Evolutionary conservation across 1,140 invertebrate species (phyloP).

Genomic region (Mylabris phalerata): DNA sequence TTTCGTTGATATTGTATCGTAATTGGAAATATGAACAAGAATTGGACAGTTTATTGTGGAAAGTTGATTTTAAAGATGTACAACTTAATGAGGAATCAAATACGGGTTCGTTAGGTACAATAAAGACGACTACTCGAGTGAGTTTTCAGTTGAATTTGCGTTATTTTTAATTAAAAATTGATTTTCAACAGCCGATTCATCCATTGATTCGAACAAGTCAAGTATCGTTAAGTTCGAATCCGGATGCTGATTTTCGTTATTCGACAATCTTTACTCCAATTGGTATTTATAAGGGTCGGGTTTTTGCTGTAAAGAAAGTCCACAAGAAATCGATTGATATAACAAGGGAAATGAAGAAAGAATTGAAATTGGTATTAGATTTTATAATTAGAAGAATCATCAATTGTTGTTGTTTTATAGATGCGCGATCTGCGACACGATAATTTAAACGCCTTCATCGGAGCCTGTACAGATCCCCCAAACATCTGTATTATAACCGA

Average conservation of each 20-base stretch:
- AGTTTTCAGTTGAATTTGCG: neutral
- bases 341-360: slow-evolving; percentile 86
- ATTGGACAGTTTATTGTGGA: slow-evolving; percentile 89
- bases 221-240: slow-evolving; percentile 78
- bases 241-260: slow-evolving; percentile 76
- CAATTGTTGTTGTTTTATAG: slow-evolving; percentile 46
- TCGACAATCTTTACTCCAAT: slow-evolving; percentile 82
- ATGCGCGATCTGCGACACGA: slow-evolving; percentile 84
- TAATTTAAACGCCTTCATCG: slow-evolving; percentile 88
- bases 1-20: slow-evolving; percentile 67
- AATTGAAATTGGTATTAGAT: slow-evolving; percentile 79
- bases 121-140: slow-evolving; percentile 43
- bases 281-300: slow-evolving; percentile 79
- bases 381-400: neutral
- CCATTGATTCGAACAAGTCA: slow-evolving; percentile 72
- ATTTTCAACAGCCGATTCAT: slow-evolving; percentile 34
- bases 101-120: slow-evolving; percentile 29
- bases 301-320: slow-evolving; percentile 81
- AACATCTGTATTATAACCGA: slow-evolving; percentile 86
- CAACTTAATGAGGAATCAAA: slow-evolving; percentile 52
- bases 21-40: slow-evolving; percentile 95
- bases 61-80: slow-evolving; percentile 88
- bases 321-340: slow-evolving; percentile 83
- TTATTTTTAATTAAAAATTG: neutral
- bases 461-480: slow-evolving; percentile 84